These are phyloP conservation scores for Leptonema lineaticorne DNA, from an alignment of 1,140 invertebrate species.

Conservation along the genomic window DNA sequence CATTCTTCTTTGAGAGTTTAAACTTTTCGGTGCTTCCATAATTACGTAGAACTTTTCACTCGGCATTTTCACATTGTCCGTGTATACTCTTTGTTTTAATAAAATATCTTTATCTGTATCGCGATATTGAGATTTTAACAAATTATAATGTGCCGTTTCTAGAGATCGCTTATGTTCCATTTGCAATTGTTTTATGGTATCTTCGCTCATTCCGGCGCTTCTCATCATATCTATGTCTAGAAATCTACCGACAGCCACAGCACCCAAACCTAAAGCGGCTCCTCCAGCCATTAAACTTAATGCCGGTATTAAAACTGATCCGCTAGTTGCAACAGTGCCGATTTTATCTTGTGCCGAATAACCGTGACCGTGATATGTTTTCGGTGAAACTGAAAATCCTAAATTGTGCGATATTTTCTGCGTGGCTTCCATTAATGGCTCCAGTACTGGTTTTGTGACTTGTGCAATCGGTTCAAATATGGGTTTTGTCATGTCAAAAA, in stretches of 20 bases:
- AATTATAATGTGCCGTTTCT: slow-evolving; percentile 43
- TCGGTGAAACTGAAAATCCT: slow-evolving; percentile 57
- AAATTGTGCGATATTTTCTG: slow-evolving; percentile 76
- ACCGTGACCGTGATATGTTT: slow-evolving; percentile 44
- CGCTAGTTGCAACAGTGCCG: slow-evolving; percentile 59
- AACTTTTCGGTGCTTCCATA: slow-evolving; percentile 49
- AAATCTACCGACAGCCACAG: slow-evolving; percentile 72
- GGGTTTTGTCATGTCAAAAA: slow-evolving; percentile 48
- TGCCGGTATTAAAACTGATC: slow-evolving; percentile 66
- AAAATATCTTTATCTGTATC: slow-evolving; percentile 53
- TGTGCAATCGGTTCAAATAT: slow-evolving; percentile 68
- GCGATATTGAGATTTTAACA: slow-evolving; percentile 44
- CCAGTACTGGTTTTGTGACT: slow-evolving; percentile 68
- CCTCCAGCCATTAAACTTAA: slow-evolving; percentile 75
- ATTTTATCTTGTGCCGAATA: slow-evolving; percentile 69
- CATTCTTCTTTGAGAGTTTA: slow-evolving; percentile 26
- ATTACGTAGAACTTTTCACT: slow-evolving; percentile 54
- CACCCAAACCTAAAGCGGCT: slow-evolving; percentile 74
- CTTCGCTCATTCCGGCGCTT: slow-evolving; percentile 49
- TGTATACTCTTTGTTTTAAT: slow-evolving; percentile 51
- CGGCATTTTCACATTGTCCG: slow-evolving; percentile 56
- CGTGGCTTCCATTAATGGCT: slow-evolving; percentile 72
- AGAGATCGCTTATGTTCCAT: slow-evolving; percentile 62
- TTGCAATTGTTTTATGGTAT: slow-evolving; percentile 52
- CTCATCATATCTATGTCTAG: slow-evolving; percentile 67